Conservation (phyloP, 2,797 vertebrate species). For the Spheniscus humboldti region DNA sequence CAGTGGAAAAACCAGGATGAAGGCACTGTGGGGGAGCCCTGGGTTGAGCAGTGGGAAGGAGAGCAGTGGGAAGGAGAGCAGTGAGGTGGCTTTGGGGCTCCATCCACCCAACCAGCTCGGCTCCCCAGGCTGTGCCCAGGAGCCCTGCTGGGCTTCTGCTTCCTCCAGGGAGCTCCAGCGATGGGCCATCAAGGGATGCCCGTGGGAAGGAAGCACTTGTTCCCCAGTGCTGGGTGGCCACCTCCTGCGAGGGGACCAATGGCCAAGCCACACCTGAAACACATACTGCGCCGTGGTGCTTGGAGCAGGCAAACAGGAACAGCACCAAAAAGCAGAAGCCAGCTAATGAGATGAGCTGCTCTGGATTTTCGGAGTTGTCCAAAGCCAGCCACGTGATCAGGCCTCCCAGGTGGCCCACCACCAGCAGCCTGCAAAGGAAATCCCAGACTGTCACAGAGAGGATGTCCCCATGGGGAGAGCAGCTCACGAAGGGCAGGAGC, state of each 20-base stretch:
- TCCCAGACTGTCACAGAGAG: background rate
- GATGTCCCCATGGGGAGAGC: background rate
- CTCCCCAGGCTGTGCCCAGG: background rate
- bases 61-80: background rate
- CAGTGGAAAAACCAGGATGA: background rate
- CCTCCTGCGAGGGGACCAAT: background rate
- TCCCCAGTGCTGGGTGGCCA: background rate
- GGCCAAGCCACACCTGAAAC: background rate
- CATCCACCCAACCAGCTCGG: background rate
- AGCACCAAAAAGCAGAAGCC: constrained; percentile 84
- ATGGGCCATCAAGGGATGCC: background rate
- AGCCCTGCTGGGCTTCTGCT: background rate
- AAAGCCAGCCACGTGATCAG: constrained; percentile 83
- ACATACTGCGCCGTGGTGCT: constrained; percentile 83
- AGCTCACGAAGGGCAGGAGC: background rate
- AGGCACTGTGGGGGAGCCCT: background rate
- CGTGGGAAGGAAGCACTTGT: background rate
- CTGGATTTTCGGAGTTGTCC: constrained; percentile 80
- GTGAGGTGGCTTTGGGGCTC: background rate
- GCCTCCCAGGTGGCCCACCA: constrained; percentile 68
- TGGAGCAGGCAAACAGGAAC: constrained; percentile 83
- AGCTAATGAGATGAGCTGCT: constrained; percentile 89
- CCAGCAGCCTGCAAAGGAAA: constrained; percentile 79
- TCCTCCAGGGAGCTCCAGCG: background rate
- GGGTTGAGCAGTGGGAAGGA: background rate